Base-by-base conservation (phyloP, 2,797 vertebrate genomes). In the Myotis myotis region DNA sequence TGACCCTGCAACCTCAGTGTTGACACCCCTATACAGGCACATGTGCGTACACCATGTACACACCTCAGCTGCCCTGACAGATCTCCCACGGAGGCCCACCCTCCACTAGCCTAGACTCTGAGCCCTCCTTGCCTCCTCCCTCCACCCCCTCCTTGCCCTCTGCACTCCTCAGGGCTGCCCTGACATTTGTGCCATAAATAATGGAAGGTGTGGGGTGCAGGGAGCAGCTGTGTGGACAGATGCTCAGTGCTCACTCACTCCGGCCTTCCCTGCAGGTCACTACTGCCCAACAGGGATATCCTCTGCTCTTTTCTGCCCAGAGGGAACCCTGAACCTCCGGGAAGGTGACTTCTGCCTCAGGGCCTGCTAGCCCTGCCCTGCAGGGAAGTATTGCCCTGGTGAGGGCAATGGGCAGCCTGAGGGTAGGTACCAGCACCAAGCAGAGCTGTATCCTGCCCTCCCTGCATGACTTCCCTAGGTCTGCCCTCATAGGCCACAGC, bases 361-460 rank as follows among this genome's bases (percentile, higher is more conserved):
- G 2, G 97, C 98, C 85, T 99, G 99, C 97, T 98, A 97, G 74
- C 97, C 97, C 19, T 99, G 99, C 96, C 99, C 99, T 1, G 96
- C 97, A 86, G 99, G 99, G 49, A 96, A 95, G 0, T 99, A 98
- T 97, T 99, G 99, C 96, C 97, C 97, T 80, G 98, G 98, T n/a
- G 97, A 98, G 23, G 99, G 99, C 94, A 98, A 98, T 33, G 97
- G 98, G 89, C 90, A 98, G 57, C 99, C 99, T 7, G 98, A 99
- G 96, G 99, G 99, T 99, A 96, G 96, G 97, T 92, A 22, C 5
- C 17, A 8, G 44, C 0, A 1, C 22, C 15, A 28, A 36, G 60
- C 47, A 53, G 47, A 33, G 55, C 36, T 71, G 2, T 0, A 44
- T 17, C 49, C 84, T 8, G 8, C 8, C 53, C 25, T 20, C 36